Base-by-base conservation (phyloP, 2,888 invertebrate species). In the Erebia palarica region DNA sequence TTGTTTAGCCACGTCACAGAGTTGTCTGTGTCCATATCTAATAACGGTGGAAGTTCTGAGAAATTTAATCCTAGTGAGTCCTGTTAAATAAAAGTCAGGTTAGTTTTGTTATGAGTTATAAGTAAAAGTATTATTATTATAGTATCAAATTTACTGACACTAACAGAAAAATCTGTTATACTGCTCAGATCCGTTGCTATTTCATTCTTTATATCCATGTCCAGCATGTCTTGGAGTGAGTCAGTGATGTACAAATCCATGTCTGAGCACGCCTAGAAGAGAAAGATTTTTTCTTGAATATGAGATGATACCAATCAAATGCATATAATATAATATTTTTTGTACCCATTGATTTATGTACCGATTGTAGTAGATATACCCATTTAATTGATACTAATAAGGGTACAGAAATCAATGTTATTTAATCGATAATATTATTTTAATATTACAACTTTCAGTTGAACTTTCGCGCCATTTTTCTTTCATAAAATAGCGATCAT, bases 151-250 rank as follows among this genome's bases (percentile, higher is more conserved):
- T 65, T 5, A 42, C 10, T 53, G 18, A 76, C 78, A 89, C 89
- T 86, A 76, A 94, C 94, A 71, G 94, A 92, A 82, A 96, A 94
- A 81, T 95, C 96, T 81, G 95, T 95, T 76, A 95, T 95, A 74
- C 96, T 96, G 73, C 96, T 96, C 64, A 97, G 95, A 71, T 96
- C 95, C 69, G 96, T 96, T 75, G 97, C 97, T 79, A 97, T 96
- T 89, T 97, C 97, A 77, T 96, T 95, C 84, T 97, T 97, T 75
- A 98, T 97, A 84, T 98, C 98, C 87, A 97, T 96, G 84, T 98
- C 97, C 76, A 98, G 94, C 96, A 98, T 97, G 84, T 98, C 98
- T 87, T 97, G 97, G 82, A 98, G 95, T 66, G 97, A 96, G 84
- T 95, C 95, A 49, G 95, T 95, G 84, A 95, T 95, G 80, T 95